Evolutionary conservation across 2,888 invertebrate species (phyloP), one percentile per base, ranked within the genome.

Genomic region (Mystacides longicornis): DNA sequence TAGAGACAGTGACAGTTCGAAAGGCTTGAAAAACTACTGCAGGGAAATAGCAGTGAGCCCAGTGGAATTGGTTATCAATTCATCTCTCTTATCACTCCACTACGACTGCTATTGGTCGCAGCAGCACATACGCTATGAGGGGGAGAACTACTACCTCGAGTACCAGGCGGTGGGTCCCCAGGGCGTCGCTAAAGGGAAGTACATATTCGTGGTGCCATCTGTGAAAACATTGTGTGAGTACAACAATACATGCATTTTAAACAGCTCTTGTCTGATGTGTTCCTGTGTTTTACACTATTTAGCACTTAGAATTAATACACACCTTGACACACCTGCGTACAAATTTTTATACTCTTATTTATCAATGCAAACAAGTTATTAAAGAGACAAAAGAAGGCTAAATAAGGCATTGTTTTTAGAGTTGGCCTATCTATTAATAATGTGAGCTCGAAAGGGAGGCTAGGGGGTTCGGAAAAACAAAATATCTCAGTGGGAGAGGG

Each of bases 71-170:
- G 23, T 49, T 7, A 54, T 23, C 14, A 54, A 49, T 49, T 18
- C 33, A 9, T 14, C 37, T 14, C 49, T 54, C 7, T 33, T 43
- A 3, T 18, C 43, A 16, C 42, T 55, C 31, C 47, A 48, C 50
- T 61, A 59, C 43, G 57, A 61, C 33, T 61, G 61, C 43, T 23
- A 53, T 20, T 61, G 61, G 61, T 54, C 61, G 9, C 48, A 57
- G 11, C 61, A 61, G 33, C 21, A 53, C 23, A 23, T 37, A 2
- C 49, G 49, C 33, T 61, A 61, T 53, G 57, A 59, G 52, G 55
- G 59, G 22, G 55, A 55, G 43, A 50, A 49, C 5, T 61, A 51
- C 23, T 27, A 46, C 16, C 54, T 61, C 47, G 61, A 61, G 16
- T 61, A 57, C 46, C 49, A 54, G 27, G 55, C 52, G 5, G 48